Base-by-base conservation (phyloP, 2,113 vertebrate species). In the Pipa parva region DNA sequence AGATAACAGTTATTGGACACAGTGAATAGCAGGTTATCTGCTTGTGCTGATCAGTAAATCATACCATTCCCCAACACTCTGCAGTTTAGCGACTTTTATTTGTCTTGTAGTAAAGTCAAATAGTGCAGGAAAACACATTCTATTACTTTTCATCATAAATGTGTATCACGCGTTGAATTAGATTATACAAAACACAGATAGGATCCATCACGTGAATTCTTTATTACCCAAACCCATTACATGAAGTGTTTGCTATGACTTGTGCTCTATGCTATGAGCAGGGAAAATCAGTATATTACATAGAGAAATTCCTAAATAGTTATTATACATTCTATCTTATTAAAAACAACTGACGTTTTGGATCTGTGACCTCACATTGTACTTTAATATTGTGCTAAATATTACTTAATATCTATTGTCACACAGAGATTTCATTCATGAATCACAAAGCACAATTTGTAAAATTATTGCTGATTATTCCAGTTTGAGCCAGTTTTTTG, bases 1-100 rank as follows among this genome's bases (percentile, higher is more conserved):
- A 54, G 58, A 62, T 17, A 12, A n/a, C 26, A 42, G 33, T 46
- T 33, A 25, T 33, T 28, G 31, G 37, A 67, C 55, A 67, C 27
- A 59, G 59, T 58, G 28, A 59, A 28, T 55, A 18, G 27, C 24
- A 65, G 63, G 45, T 55, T 55, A 17, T 48, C 15, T 13, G 37
- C 17, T 21, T 36, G 45, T 59, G 55, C 52, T 20, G 28, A 59
- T 48, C 37, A 67, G 39, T 45, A 49, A 20, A 51, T 26, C 20
- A 48, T 20, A 22, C 17, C 25, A 24, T 49, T 36, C 28, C 22
- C 25, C 17, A 25, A 17, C 42, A 67, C 26, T 59, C 36, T 26
- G 27, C 10, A 31, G 17, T 27, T 31, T 9, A 26, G 1, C 49
- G 1, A 59, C 18, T 20, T 48, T 18, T 59, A 11, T 59, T 29